A percentile compares a stretch with the other conserved stretches of the same genome.
These are phyloP conservation scores for Dallia pectoralis DNA, from an alignment of 2,797 vertebrate species.

Conservation along the genomic window DNA sequence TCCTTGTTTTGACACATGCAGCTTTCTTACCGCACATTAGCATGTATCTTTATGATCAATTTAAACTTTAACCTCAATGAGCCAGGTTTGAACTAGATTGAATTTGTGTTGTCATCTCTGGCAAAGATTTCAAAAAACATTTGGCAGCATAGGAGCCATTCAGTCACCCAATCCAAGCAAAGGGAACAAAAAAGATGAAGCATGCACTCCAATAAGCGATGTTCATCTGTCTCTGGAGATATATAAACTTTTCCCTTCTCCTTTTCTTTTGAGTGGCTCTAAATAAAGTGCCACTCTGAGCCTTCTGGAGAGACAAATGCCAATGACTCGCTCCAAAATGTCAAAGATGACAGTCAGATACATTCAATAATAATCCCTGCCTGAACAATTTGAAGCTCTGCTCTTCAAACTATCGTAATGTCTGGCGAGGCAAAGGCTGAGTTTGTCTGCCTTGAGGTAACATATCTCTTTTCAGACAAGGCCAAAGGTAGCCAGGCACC, in stretches of 20 bases:
- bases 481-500: constrained; percentile 6
- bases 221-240: constrained; percentile 64
- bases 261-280: constrained; percentile 47
- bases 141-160: neutral
- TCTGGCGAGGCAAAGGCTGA: constrained; percentile 36
- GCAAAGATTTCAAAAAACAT: neutral
- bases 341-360: constrained; percentile 67
- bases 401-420: constrained; percentile 53
- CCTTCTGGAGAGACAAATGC: constrained; percentile 66
- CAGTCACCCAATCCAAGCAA: constrained; percentile 15
- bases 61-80: neutral
- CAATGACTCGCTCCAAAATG: constrained; percentile 70
- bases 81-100: constrained; percentile 11
- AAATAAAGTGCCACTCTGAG: constrained; percentile 60
- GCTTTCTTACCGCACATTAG: neutral
- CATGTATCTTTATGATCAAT: neutral
- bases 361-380: constrained; percentile 56
- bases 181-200: constrained; percentile 26
- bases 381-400: constrained; percentile 51
- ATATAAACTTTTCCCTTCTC: constrained; percentile 56
- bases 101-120: neutral
- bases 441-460: constrained; percentile 43
- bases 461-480: constrained; percentile 24
- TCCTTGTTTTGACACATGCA: neutral
- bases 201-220: constrained; percentile 62